Evolutionary conservation across 2,113 vertebrate genomes (phyloP).

Genomic region (Tupaia tana): DNA sequence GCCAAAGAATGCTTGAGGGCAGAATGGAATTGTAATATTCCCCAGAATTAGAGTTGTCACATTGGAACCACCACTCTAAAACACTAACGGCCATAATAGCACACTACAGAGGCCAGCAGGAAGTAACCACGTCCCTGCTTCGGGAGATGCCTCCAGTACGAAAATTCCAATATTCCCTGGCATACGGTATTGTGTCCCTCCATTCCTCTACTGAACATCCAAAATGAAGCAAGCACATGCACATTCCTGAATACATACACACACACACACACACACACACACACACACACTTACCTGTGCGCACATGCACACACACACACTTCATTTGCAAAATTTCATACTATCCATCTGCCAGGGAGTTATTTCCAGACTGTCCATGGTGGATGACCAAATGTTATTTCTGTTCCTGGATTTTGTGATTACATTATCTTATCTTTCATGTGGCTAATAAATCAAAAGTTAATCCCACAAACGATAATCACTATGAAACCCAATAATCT

Average conservation of each 20-base stretch:
- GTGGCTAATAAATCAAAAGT: conserved; percentile 63
- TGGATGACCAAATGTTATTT: conserved; percentile 17
- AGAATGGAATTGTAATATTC: background rate
- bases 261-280: background rate
- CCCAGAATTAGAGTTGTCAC: background rate
- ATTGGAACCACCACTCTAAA: background rate
- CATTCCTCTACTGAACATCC: background rate
- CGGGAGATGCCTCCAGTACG: background rate
- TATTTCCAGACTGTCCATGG: conserved; percentile 27
- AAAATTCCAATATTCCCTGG: background rate
- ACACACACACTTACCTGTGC: background rate
- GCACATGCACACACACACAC: background rate
- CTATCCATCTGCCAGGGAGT: background rate
- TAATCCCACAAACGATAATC: conserved; percentile 40
- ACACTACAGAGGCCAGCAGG: background rate
- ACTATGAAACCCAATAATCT: conserved; percentile 27
- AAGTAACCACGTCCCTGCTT: background rate
- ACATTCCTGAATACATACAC: background rate
- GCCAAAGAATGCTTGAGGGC: background rate
- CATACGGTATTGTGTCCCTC: background rate
- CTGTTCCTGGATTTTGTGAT: conserved; percentile 23
- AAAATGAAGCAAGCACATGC: background rate
- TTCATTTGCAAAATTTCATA: background rate
- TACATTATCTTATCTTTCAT: conserved; percentile 48
- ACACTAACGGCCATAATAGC: background rate